phyloP scores from a whole-genome alignment of 2,797 vertebrate species.

The Propithecus perrieri region DNA sequence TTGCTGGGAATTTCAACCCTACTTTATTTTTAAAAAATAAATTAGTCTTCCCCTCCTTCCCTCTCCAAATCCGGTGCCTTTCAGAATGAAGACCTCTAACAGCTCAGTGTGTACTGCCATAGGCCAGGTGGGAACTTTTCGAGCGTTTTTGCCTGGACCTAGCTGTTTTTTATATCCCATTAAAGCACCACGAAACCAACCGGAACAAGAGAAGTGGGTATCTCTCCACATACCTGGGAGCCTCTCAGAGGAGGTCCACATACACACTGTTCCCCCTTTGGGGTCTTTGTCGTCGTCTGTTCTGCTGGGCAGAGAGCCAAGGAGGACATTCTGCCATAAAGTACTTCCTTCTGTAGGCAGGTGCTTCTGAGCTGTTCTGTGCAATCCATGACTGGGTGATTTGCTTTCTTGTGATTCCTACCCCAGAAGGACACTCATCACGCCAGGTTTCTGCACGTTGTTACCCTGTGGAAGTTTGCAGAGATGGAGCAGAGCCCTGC shows the following conservation, averaged over 20 bases:
- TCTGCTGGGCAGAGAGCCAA: background rate
- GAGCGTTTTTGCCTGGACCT: no score
- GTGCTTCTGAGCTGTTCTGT: background rate
- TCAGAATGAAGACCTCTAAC: background rate
- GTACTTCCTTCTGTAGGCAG: background rate
- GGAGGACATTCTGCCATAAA: background rate
- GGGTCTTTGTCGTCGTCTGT: background rate
- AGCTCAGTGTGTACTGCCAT: rapidly evolving
- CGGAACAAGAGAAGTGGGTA: background rate
- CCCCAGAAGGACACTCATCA: background rate
- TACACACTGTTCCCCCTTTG: background rate
- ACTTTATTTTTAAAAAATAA: background rate
- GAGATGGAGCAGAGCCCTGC: background rate
- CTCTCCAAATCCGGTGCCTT: background rate
- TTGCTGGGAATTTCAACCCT: background rate
- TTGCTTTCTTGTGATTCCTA: background rate
- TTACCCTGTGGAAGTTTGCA: background rate
- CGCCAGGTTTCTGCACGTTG: background rate
- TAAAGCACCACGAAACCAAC: background rate
- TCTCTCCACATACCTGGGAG: background rate
- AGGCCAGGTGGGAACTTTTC: no score
- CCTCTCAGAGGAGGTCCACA: background rate
- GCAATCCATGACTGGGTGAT: no score
- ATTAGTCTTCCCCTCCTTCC: no score
- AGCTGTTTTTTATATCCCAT: background rate